Evolutionary conservation across 2,113 vertebrate genomes (phyloP).

Genomic region (Vulpes ferrilata): DNA sequence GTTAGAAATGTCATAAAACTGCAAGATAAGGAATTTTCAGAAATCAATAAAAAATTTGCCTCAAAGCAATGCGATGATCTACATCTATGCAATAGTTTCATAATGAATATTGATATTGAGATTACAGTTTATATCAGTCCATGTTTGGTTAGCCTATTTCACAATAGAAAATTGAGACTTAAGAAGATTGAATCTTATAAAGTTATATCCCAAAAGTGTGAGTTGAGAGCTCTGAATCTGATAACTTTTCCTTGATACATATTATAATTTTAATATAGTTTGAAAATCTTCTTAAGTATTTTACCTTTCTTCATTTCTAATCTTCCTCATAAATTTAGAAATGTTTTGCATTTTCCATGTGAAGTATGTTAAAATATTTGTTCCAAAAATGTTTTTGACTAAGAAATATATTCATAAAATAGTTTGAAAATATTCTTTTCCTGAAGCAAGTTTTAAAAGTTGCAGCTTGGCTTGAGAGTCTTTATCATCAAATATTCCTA

Average conservation of each 20-base stretch:
- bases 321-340: background rate
- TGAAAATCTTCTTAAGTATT: background rate
- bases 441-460: background rate
- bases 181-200: background rate
- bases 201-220: background rate
- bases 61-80: background rate
- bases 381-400: background rate
- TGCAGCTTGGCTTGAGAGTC: background rate
- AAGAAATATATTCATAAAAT: background rate
- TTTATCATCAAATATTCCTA: background rate
- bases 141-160: background rate
- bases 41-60: background rate
- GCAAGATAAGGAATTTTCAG: background rate
- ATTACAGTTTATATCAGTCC: background rate
- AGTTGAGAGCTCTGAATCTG: background rate
- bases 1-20: background rate
- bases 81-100: background rate
- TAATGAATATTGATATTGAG: background rate
- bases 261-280: background rate
- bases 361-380: background rate
- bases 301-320: background rate
- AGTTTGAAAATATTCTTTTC: background rate
- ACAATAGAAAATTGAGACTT: background rate
- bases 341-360: background rate
- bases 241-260: background rate